Evolutionary conservation across 1,140 invertebrate species (phyloP).

Genomic region (Plectus sambesii): DNA sequence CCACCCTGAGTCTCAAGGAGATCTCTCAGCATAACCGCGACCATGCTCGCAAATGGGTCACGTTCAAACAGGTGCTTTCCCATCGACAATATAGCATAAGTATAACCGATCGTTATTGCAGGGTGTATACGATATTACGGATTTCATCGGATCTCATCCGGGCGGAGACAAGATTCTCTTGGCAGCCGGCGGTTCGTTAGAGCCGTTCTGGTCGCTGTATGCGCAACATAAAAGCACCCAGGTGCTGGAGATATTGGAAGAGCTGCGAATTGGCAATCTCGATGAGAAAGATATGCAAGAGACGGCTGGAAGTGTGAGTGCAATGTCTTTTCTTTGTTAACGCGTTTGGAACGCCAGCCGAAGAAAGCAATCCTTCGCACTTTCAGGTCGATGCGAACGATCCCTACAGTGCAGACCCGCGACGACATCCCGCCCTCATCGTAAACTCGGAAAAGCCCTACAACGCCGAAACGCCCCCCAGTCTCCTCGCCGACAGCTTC

Average conservation of each 20-base stretch:
- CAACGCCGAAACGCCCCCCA: slow-evolving; percentile 79
- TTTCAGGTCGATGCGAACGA: slow-evolving; percentile 50
- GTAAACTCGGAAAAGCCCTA: slow-evolving; percentile 68
- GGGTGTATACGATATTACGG: slow-evolving; percentile 93
- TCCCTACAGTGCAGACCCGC: slow-evolving; percentile 72
- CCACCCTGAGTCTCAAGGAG: slow-evolving; percentile 59
- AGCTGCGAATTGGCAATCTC: slow-evolving; percentile 71
- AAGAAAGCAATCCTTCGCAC: slow-evolving; percentile 7
- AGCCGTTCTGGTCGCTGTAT: slow-evolving; percentile 91
- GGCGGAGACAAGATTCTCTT: slow-evolving; percentile 76
- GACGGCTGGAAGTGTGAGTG: slow-evolving; percentile 47
- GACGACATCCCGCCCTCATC: slow-evolving; percentile 62
- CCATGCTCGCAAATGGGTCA: slow-evolving; percentile 69
- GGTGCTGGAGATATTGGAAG: slow-evolving; percentile 63
- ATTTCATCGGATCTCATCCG: slow-evolving; percentile 78
- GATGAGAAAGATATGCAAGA: slow-evolving; percentile 48
- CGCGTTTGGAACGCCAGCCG: slow-evolving; percentile 4
- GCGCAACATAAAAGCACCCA: slow-evolving; percentile 75
- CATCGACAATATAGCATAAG: slow-evolving; percentile 34
- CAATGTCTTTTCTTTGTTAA: slow-evolving; percentile 51
- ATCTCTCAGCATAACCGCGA: slow-evolving; percentile 61
- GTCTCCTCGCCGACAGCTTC: slow-evolving; percentile 65
- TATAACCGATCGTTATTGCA: slow-evolving; percentile 45
- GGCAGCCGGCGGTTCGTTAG: slow-evolving; percentile 69
- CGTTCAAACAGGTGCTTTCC: slow-evolving; percentile 56